Evolutionary conservation across 2,113 vertebrate genomes (phyloP), one percentile per base, ranked within the genome.

Genomic region (Cyanoderma ruficeps): DNA sequence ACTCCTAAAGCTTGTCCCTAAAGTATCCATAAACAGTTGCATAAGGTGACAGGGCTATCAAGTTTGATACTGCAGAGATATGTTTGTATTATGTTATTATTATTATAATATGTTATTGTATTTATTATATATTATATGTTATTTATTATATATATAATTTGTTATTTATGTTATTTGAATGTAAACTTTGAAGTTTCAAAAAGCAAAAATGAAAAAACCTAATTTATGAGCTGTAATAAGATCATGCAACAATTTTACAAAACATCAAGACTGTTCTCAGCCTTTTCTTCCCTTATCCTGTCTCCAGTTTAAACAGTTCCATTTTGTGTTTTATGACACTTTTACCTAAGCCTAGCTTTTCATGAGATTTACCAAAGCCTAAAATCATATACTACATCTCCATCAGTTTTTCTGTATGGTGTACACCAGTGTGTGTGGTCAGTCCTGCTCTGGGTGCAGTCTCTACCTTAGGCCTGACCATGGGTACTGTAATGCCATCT

Each of bases 321-420:
- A 64, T 70, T 95, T 39, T 42, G 17, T 59, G 25, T 82, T 89
- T 81, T 63, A 39, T 30, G 39, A 80, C 24, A 60, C 10, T 47
- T 92, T 37, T 20, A 69, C 67, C 20, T 25, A 64, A 67, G 17
- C 25, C 39, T 75, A 31, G 25, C 9, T 23, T 80, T 91, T 83
- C 59, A 37, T 25, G 57, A 59, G 15, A 50, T 7, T 41, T n/a
- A 55, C 55, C 28, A 13, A 57, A 70, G 10, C 15, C 28, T 70
- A 39, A 63, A 57, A 37, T 23, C 22, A 28, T 12, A 25, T 27
- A 16, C 23, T 61, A 11, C 12, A 7, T 33, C 28, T 80, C 68
- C 39, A 50, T 61, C 15, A 37, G 1, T 77, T 74, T 46, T 77
- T 0, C 0, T 8, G 2, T 35, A 1, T 18, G 1, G 1, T 63